Evolutionary conservation across 2,888 invertebrate genomes (phyloP).

Genomic region (Heteromyza rotundicornis): DNA sequence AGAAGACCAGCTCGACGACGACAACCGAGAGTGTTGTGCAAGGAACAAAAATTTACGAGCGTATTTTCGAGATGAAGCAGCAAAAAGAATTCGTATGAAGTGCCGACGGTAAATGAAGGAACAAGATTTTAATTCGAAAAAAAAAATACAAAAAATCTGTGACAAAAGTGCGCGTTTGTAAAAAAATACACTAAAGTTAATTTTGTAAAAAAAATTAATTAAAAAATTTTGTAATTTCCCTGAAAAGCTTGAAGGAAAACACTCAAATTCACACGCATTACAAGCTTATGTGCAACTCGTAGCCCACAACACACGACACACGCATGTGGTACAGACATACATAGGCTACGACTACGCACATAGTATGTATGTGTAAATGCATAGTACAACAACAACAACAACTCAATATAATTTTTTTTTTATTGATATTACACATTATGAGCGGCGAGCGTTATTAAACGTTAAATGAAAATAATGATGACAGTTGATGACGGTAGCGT

Average conservation of each 20-base stretch:
- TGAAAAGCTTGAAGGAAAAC: background rate
- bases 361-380: slow-evolving; percentile 8
- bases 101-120: slow-evolving; percentile 17
- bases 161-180: background rate
- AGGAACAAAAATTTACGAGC: background rate
- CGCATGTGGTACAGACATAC: slow-evolving; percentile 5
- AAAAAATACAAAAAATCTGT: background rate
- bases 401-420: slow-evolving; percentile 11
- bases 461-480: slow-evolving; percentile 43
- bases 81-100: background rate
- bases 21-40: slow-evolving; percentile 6
- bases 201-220: slow-evolving; percentile 8
- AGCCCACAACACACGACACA: slow-evolving; percentile 8
- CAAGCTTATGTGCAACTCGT: background rate
- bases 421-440: slow-evolving; percentile 33
- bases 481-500: slow-evolving; percentile 50
- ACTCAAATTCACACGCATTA: background rate
- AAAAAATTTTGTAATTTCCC: background rate
- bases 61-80: too few relatives aligned
- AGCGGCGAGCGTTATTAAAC: slow-evolving; percentile 40
- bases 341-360: slow-evolving; percentile 8
- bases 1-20: slow-evolving; percentile 15
- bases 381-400: slow-evolving; percentile 13
- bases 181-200: background rate
- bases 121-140: background rate